Evolutionary conservation across 2,888 invertebrate species (phyloP), one percentile per base, ranked within the genome.

Genomic region (Petrolisthes cinctipes): DNA sequence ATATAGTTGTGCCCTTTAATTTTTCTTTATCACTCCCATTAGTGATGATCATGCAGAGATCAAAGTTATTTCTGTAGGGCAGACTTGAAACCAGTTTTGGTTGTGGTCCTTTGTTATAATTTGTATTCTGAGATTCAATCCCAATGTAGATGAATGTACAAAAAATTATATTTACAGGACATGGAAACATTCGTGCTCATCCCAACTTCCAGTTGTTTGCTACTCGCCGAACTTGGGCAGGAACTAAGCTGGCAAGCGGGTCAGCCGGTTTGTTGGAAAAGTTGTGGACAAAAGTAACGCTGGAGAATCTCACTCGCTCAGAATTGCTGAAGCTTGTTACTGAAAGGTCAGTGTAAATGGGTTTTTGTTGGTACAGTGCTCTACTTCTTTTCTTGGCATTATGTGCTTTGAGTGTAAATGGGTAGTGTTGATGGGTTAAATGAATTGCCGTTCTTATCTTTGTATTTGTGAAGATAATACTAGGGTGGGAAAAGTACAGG

Each of bases 181-280:
- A 97, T 92, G 95, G 97, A 80, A 97, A 97, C 92, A 95, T 95
- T 54, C 95, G 95, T 88, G 95, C 97, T 73, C 95, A 96, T 83
- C 96, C 97, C 37, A 97, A 97, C 0, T 99, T 99, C 93, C 97
- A 98, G 92, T 93, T 99, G 7, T 98, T 99, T 93, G 95, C 98
- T 0, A 99, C 99, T 0, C 96, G 97, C 92, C 95, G 94, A 93
- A 93, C 86, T 86, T 79, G 86, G 51, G 83, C 68, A n/a, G 90
- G 88, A 20, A 56, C 87, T 17, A 86, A 86, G 78, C 80, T 90
- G 76, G 95, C 91, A 95, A 95, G 66, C 0, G 94, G 94, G 90
- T 94, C 95, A 0, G 95, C 95, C 91, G 94, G 95, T 75, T 93
- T 97, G 68, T 93, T 98, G 76, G 96, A 97, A 92, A 97, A 97